Percentiles rank a stretch among this genome's conserved stretches.
Conservation (phyloP, 2,888 invertebrate genomes). For the Lagria hirta region DNA sequence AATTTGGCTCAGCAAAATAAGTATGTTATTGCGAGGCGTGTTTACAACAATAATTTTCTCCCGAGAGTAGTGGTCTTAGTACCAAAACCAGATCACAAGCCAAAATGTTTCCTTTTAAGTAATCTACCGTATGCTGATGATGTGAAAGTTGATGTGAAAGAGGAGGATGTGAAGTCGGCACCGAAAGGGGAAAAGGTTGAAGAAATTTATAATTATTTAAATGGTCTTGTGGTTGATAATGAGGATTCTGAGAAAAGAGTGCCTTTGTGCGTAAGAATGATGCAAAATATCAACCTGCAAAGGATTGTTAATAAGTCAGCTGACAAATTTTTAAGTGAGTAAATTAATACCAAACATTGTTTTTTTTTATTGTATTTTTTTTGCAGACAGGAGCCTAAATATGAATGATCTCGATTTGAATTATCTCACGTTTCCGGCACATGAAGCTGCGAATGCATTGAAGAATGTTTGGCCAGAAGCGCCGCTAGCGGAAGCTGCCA, state of each 20-base stretch:
- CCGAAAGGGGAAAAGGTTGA: constrained; percentile 4
- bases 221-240: constrained; percentile 8
- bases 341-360: background rate
- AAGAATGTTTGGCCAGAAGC: constrained; percentile 11
- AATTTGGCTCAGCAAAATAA: constrained; percentile 16
- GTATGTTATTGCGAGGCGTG: constrained; percentile 19
- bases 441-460: background rate
- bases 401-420: constrained; percentile 12
- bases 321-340: constrained; percentile 16
- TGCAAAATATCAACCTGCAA: constrained; percentile 13
- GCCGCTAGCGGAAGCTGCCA: constrained; percentile 1
- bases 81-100: constrained; percentile 16
- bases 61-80: constrained; percentile 18
- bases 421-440: constrained; percentile 2
- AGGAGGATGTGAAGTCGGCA: constrained; percentile 2
- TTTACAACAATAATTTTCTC: constrained; percentile 14
- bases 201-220: constrained; percentile 12
- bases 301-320: constrained; percentile 16
- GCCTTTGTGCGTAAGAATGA: constrained; percentile 11
- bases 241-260: constrained; percentile 1
- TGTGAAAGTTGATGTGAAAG: constrained; percentile 4
- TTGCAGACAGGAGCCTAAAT: constrained; percentile 3
- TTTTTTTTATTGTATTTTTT: background rate
- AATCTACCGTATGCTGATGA: constrained; percentile 18
- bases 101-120: constrained; percentile 19